These are phyloP conservation scores for Myrmophylax atrothorax DNA, from an alignment of 2,113 vertebrate species.

Conservation along the genomic window DNA sequence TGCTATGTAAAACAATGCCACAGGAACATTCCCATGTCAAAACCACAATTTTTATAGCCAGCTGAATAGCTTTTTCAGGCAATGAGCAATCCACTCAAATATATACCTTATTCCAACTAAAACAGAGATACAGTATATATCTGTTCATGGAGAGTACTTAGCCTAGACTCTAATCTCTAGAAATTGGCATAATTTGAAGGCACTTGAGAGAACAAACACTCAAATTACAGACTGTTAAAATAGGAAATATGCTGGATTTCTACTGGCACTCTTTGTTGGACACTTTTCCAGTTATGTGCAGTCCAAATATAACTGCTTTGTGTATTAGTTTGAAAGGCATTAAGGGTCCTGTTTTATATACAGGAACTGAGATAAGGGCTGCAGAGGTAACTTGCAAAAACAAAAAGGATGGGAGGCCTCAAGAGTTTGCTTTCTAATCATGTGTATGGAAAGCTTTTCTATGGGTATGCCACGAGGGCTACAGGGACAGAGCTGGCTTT, in stretches of 20 bases:
- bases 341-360: background rate
- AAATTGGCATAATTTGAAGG: constrained; percentile 58
- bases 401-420: background rate
- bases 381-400: background rate
- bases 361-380: background rate
- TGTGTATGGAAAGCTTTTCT: background rate
- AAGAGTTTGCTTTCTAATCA: background rate
- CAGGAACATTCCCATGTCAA: constrained; percentile 50
- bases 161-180: constrained; percentile 36
- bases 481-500: background rate
- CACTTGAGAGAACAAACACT: constrained; percentile 38
- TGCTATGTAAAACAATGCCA: constrained; percentile 57
- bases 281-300: background rate
- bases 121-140: constrained; percentile 25
- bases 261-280: background rate
- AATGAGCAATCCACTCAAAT: constrained; percentile 19
- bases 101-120: constrained; percentile 37
- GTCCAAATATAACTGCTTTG: constrained; percentile 7
- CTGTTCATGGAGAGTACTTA: constrained; percentile 17
- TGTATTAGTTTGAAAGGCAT: background rate
- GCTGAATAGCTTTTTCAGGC: constrained; percentile 28
- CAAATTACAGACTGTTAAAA: constrained; percentile 51
- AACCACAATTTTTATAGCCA: constrained; percentile 32
- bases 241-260: constrained; percentile 36
- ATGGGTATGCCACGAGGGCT: fast-evolving